Conservation (phyloP, 2,113 vertebrate genomes). For the Aviceda subcristata region DNA sequence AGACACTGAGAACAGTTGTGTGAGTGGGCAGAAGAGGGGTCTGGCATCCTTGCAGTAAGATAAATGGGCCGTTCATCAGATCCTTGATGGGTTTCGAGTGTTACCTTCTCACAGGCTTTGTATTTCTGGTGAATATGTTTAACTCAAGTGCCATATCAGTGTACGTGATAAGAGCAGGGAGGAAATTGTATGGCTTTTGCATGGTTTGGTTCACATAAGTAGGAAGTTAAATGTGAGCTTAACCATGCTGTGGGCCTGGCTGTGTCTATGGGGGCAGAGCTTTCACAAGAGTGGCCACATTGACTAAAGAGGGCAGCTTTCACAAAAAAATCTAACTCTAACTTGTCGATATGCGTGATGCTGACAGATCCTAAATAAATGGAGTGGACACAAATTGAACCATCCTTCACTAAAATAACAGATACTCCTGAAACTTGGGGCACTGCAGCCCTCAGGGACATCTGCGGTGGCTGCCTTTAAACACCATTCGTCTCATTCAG, state of each 20-base stretch:
- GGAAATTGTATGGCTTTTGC: not conserved
- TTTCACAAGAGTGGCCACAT: not conserved
- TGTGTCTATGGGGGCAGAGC: not conserved
- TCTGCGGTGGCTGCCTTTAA: not conserved
- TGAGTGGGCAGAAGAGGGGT: not conserved
- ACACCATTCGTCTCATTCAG: rapidly evolving
- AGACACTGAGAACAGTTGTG: not conserved
- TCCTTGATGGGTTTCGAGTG: not conserved
- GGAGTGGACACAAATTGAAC: not conserved
- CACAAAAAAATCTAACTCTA: not conserved
- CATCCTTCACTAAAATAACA: not conserved
- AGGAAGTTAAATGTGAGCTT: not conserved
- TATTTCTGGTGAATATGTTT: not conserved
- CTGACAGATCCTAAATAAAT: not conserved
- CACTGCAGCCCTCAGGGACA: rapidly evolving
- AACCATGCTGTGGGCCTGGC: not conserved
- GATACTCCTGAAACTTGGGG: not conserved
- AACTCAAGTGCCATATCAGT: not conserved
- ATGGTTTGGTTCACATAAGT: not conserved
- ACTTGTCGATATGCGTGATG: not conserved
- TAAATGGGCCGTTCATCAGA: not conserved
- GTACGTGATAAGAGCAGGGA: not conserved
- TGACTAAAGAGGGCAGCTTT: not conserved
- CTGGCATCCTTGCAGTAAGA: not conserved
- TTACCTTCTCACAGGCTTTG: not conserved